Evolutionary conservation across 2,888 invertebrate species (phyloP), one percentile per base, ranked within the genome.

Genomic region (Abrostola triplasia): DNA sequence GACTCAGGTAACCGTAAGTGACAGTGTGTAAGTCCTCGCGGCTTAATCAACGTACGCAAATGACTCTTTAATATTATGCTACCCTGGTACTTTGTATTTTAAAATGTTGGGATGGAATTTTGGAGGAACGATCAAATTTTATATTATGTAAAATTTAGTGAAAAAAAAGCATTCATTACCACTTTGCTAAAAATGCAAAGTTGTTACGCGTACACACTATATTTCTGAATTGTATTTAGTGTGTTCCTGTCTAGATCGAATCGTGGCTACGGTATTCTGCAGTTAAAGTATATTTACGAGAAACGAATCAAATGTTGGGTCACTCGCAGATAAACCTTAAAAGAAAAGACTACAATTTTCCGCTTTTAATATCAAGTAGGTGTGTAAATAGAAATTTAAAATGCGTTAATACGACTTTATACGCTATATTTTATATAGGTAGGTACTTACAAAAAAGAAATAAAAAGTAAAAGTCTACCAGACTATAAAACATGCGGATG

Each of bases 31-130:
- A 70, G 53, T 64, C 72, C 47, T 62, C 40, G 35, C 50, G 51
- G 62, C 52, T 78, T 78, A 74, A 68, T 70, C 62, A 71, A 66
- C 54, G 64, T 64, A 63, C 58, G 74, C 57, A 73, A 67, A 59
- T 62, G 59, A 74, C 60, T 69, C 75, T 40, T 40, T 73, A 52
- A 67, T 61, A 36, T 49, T 41, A 53, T 61, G 56, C 13, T 37
- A 0, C 9, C 51, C 55, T 72, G 41, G 73, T 73, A 76, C 47
- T 8, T 12, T 56, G 38, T 50, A 49, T 36, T 36, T 2, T 36
- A 47, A 47, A 47, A 47, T 9, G 9, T 5, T 9, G 8, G 44
- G 5, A 9, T 24, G 24, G 4, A 24, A 24, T 24, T 24, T 24
- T 24, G 1, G 1, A 24, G 24, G 24, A 2, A 24, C 24, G 24